Conservation (phyloP, 2,113 vertebrate genomes). For the Notiomystis cincta region DNA sequence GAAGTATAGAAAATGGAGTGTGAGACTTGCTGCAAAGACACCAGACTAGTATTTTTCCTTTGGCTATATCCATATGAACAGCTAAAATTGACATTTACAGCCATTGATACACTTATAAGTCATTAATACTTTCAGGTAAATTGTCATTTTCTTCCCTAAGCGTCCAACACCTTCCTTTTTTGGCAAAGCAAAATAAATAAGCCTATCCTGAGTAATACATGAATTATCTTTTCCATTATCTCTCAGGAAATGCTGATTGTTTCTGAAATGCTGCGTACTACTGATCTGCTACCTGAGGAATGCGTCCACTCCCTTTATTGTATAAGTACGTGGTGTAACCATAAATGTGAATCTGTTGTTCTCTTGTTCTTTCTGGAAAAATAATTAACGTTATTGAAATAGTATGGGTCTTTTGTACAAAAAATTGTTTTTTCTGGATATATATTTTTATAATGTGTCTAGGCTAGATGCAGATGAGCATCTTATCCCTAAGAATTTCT, state of each 20-base stretch:
- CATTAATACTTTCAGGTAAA: not conserved
- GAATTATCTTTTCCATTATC: conserved; percentile 58
- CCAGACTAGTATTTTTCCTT: not conserved
- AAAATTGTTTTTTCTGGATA: not conserved
- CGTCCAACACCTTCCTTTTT: not conserved
- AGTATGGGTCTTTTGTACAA: not conserved
- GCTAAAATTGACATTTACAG: not conserved
- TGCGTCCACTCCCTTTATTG: conserved; percentile 62
- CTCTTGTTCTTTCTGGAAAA: conserved; percentile 8
- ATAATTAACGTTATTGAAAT: not conserved
- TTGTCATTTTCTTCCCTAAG: not conserved
- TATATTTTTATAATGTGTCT: not conserved
- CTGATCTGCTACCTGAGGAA: conserved; percentile 71
- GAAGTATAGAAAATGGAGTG: not conserved
- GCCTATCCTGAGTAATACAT: conserved; percentile 38
- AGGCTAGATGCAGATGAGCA: not conserved
- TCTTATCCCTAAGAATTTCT: not conserved
- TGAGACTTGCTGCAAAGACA: not conserved
- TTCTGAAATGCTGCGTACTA: conserved; percentile 37
- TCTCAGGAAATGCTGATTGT: conserved; percentile 71
- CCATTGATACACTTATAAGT: not conserved
- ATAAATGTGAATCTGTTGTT: not conserved
- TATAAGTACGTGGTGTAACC: not conserved
- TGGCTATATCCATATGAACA: not conserved
- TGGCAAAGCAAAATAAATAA: conserved; percentile 2